Conservation (phyloP, 1,140 invertebrate species). For the Trichonephila inaurata region DNA sequence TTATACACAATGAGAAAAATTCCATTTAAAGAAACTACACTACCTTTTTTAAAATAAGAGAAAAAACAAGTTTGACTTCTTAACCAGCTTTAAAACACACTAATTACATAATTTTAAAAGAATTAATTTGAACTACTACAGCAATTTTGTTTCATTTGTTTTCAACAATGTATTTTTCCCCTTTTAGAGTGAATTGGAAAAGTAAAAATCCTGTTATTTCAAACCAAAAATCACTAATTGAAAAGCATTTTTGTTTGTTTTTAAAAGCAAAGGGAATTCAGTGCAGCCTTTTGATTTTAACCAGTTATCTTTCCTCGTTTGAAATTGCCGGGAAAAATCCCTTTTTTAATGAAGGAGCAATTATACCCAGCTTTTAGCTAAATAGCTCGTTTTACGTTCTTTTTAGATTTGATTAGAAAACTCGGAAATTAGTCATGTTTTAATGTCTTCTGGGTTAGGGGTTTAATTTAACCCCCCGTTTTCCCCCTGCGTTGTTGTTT, state of each 20-base stretch:
- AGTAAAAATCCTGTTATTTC: neutral
- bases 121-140: neutral
- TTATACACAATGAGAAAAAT: too few species aligned
- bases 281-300: neutral
- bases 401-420: conserved; percentile 17
- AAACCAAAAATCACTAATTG: neutral
- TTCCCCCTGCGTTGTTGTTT: neutral
- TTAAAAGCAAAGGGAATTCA: neutral
- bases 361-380: conserved; percentile 27
- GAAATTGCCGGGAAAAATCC: neutral
- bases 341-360: neutral
- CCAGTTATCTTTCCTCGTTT: neutral
- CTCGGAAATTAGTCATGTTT: neutral
- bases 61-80: neutral
- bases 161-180: neutral
- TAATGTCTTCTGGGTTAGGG: neutral
- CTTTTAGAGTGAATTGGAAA: neutral
- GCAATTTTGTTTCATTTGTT: neutral
- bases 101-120: neutral
- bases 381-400: neutral
- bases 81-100: neutral
- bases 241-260: neutral
- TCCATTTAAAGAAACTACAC: too few species aligned
- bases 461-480: neutral
- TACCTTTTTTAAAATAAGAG: too few species aligned